A percentile compares a stretch with the other conserved stretches of the same genome.
Evolutionary conservation across 2,113 vertebrate genomes (phyloP).

Genomic region (Synchiropus splendidus): DNA sequence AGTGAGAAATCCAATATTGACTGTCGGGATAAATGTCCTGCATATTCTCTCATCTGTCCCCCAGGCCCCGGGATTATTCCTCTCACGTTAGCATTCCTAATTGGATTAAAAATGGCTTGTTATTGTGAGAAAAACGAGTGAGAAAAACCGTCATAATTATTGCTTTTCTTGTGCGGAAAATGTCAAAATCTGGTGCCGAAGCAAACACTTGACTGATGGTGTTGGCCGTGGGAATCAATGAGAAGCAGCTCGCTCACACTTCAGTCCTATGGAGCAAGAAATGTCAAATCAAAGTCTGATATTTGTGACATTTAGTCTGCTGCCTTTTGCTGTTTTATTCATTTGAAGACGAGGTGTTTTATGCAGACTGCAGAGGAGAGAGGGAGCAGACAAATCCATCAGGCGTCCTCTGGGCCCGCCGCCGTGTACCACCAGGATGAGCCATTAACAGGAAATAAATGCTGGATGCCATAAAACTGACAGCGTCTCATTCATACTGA

Average conservation of each 20-base stretch:
- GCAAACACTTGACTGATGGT: slow-evolving; percentile 20
- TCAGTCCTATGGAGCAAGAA: slow-evolving; percentile 4
- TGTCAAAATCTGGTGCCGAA: slow-evolving; percentile 26
- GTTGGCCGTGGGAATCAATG: slow-evolving; percentile 8
- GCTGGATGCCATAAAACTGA: slow-evolving; percentile 55
- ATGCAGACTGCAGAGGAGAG: slow-evolving; percentile 19
- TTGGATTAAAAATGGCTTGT: slow-evolving; percentile 68
- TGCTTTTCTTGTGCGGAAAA: slow-evolving; percentile 45
- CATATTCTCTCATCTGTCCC: slow-evolving; percentile 68
- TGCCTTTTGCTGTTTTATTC: not conserved
- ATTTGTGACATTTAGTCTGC: slow-evolving; percentile 9
- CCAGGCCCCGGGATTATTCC: slow-evolving; percentile 56
- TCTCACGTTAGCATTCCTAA: slow-evolving; percentile 62
- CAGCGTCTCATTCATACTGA: slow-evolving; percentile 63
- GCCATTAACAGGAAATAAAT: slow-evolving; percentile 61
- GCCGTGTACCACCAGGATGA: slow-evolving; percentile 45
- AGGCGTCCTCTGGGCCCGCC: slow-evolving; percentile 45
- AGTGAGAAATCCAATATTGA: slow-evolving; percentile 67
- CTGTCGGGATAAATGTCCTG: slow-evolving; percentile 67
- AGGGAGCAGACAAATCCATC: slow-evolving; percentile 52
- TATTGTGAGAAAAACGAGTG: slow-evolving; percentile 62
- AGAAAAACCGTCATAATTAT: slow-evolving; percentile 58
- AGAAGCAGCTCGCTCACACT: slow-evolving; percentile 1
- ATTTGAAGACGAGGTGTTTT: not conserved
- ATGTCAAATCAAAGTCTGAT: slow-evolving; percentile 9